These are phyloP conservation scores for Siniperca undulata DNA, from an alignment of 2,797 vertebrate genomes.

Conservation along the genomic window DNA sequence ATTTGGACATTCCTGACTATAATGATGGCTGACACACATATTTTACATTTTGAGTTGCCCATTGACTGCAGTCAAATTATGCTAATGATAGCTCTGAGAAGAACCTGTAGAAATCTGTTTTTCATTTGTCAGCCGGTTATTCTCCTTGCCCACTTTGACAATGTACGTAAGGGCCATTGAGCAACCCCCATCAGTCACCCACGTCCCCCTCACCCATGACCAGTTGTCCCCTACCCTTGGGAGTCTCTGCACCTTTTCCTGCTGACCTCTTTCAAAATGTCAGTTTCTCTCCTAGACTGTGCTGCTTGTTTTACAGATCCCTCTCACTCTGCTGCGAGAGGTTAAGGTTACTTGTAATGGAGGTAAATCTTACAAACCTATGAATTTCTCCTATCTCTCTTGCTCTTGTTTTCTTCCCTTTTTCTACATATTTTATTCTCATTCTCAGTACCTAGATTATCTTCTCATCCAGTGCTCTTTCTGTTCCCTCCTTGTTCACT, in stretches of 20 bases:
- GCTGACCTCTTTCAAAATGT: conserved; percentile 86
- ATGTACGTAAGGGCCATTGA: conserved; percentile 27
- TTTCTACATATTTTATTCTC: conserved; percentile 50
- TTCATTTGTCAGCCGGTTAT: neutral
- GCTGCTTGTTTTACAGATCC: conserved; percentile 90
- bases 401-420: conserved; percentile 48
- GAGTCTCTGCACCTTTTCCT: conserved; percentile 83
- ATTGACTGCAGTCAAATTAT: conserved; percentile 5
- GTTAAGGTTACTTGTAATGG: conserved; percentile 87
- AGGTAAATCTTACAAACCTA: conserved; percentile 84
- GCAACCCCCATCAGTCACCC: conserved; percentile 3
- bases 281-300: conserved; percentile 87
- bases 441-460: conserved; percentile 52
- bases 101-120: neutral
- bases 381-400: conserved; percentile 71
- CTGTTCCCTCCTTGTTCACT: conserved; percentile 53
- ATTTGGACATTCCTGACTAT: neutral
- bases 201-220: conserved; percentile 38
- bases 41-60: neutral
- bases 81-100: neutral
- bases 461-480: conserved; percentile 53
- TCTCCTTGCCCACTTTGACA: conserved; percentile 23
- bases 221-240: conserved; percentile 53
- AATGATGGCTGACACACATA: neutral
- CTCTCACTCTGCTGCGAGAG: conserved; percentile 89